These are phyloP conservation scores for Fissipunctia ypsillon DNA, from an alignment of 2,888 invertebrate genomes.

Conservation along the genomic window DNA sequence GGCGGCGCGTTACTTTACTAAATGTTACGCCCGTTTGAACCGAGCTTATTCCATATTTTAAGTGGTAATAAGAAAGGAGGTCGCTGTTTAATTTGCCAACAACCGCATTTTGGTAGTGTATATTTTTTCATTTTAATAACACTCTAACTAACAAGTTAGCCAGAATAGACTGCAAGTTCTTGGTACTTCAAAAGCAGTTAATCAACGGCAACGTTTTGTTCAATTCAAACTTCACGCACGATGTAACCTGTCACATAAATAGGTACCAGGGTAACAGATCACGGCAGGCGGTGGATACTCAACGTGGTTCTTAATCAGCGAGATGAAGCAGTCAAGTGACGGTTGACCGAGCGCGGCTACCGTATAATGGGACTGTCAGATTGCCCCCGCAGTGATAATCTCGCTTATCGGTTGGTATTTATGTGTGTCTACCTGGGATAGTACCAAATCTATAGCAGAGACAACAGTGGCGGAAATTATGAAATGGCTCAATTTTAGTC, in stretches of 20 bases:
- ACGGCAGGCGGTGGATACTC: constrained; percentile 61
- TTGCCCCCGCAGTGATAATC: constrained; percentile 55
- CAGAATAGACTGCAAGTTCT: background rate
- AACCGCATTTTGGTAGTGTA: background rate
- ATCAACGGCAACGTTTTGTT: background rate
- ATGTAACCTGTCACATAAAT: constrained; percentile 16
- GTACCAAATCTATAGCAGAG: no score
- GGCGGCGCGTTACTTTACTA: constrained; percentile 47
- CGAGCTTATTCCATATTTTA: constrained; percentile 35
- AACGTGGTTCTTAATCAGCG: constrained; percentile 52
- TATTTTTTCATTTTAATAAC: background rate
- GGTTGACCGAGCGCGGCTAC: constrained; percentile 73
- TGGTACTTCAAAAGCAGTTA: background rate
- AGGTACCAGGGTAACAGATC: constrained; percentile 70
- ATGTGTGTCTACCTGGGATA: no score
- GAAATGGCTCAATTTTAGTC: no score
- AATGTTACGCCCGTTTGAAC: constrained; percentile 45
- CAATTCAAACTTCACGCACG: constrained; percentile 19
- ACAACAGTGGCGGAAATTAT: no score
- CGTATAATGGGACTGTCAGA: constrained; percentile 80
- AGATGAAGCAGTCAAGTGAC: constrained; percentile 69
- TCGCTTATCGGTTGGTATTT: constrained; percentile 15
- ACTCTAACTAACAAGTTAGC: constrained; percentile 8
- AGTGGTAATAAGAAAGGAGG: constrained; percentile 25
- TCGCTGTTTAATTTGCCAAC: constrained; percentile 15